A percentile compares a stretch with the other conserved stretches of the same genome.
phyloP scores from a whole-genome alignment of 2,888 invertebrate species.

The Drosophila bunnanda region DNA sequence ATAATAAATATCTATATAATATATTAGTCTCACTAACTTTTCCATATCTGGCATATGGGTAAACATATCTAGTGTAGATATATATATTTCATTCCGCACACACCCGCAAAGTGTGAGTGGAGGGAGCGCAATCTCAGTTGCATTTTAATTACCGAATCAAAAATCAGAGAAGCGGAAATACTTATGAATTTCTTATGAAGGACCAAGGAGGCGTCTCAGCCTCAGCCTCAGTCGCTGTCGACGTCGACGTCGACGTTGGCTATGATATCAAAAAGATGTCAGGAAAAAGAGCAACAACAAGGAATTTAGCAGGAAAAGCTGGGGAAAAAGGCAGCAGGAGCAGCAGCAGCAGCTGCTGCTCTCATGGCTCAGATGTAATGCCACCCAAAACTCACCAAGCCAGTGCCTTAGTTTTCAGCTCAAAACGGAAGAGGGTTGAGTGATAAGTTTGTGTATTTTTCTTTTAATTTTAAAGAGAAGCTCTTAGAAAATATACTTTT shows the following conservation, averaged over 20 bases:
- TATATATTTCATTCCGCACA: conserved; percentile 9
- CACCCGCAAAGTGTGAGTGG: conserved; percentile 23
- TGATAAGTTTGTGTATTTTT: not conserved
- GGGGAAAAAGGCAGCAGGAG: conserved; percentile 22
- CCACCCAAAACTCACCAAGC: conserved; percentile 8
- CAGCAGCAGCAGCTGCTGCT: conserved; percentile 57
- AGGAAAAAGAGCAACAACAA: conserved; percentile 26
- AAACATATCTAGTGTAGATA: conserved; percentile 6
- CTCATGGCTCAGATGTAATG: conserved; percentile 25
- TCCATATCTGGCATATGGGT: conserved; percentile 11
- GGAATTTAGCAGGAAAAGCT: conserved; percentile 30
- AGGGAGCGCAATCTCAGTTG: conserved; percentile 81
- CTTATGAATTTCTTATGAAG: conserved; percentile 83
- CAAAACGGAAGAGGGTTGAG: not conserved
- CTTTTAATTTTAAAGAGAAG: not conserved
- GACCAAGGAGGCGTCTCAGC: conserved; percentile 58
- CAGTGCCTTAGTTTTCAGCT: conserved; percentile 21
- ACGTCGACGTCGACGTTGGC: conserved; percentile 28
- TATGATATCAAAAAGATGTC: conserved; percentile 47
- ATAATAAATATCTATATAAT: not conserved
- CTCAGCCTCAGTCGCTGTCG: conserved; percentile 18
- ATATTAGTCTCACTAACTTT: not conserved
- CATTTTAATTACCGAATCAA: conserved; percentile 83
- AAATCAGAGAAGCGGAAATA: conserved; percentile 83
- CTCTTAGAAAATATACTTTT: not conserved